Evolutionary conservation across 2,113 vertebrate genomes (phyloP).

Genomic region (Eclectus roratus): DNA sequence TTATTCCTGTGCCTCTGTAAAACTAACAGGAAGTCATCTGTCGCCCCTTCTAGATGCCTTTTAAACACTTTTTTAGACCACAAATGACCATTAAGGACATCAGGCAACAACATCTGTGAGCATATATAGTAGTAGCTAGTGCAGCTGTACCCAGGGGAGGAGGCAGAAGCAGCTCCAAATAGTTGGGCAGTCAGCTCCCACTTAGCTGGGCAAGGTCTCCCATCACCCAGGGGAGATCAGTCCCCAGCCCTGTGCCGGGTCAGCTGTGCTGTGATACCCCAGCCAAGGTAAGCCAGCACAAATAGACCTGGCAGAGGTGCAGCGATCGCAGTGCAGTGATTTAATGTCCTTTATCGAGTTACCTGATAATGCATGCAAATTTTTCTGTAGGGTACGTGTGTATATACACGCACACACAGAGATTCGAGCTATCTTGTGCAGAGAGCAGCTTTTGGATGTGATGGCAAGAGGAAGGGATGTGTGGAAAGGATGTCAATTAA

Average conservation of each 20-base stretch:
- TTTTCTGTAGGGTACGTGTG: background rate
- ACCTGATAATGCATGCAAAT: background rate
- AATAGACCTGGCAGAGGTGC: background rate
- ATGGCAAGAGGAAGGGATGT: background rate
- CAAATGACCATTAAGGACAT: background rate
- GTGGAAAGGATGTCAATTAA: background rate
- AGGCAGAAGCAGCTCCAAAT: background rate
- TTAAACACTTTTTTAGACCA: background rate
- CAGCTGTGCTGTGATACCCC: background rate
- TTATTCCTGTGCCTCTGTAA: background rate
- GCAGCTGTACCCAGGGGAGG: background rate
- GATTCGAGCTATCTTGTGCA: background rate
- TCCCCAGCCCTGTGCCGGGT: accelerated
- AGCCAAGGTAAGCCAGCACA: background rate
- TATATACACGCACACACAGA: background rate
- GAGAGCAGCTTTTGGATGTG: background rate
- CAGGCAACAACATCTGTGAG: background rate
- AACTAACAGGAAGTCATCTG: background rate
- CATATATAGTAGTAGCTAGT: background rate
- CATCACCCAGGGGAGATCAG: background rate
- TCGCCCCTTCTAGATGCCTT: background rate
- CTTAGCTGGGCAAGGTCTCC: background rate
- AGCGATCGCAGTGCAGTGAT: background rate
- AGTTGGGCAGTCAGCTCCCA: background rate
- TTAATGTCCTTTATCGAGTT: background rate